Base-by-base conservation (phyloP, 2,113 vertebrate genomes). In the Ranitomeya variabilis region DNA sequence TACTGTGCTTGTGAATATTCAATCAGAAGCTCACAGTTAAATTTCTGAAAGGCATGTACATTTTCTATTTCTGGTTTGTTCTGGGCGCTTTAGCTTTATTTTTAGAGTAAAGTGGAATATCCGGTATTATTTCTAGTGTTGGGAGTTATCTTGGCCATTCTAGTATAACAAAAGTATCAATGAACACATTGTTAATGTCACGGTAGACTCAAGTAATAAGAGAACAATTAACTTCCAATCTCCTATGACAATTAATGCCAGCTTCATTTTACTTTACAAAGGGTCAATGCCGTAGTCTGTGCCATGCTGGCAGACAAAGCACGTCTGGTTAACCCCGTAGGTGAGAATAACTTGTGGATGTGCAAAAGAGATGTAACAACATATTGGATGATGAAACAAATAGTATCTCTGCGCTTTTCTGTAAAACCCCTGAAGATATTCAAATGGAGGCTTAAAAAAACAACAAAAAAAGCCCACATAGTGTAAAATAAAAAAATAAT, bases 141-240 rank as follows among this genome's bases (percentile, higher is more conserved):
- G 26, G 16, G 31, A 45, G 18, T 74, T 16, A 74, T 74, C 71
- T 74, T 74, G 14, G 71, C 31, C 1, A 8, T 74, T 45, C 1
- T 45, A 9, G 31, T 45, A 74, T 74, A 74, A 74, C 26, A 67
- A 11, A 67, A 67, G 69, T 73, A 21, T 73, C 69, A 73, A 16
- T 73, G 31, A 73, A 73, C 69, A 74, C 71, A 15, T 74, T 45
- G 71, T 74, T 74, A 74, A 18, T 74, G 31, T 74, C 31, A 74
- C 31, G 45, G 71, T 18, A 74, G 31, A 45, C 31, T 74, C 45
- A 45, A 45, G 71, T 74, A 74, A 45, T 71, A 71, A 13, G 69
- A 71, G 37, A 45, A 54, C 45, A 51, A 54, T 76, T 54, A 78
- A 51, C 45, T 19, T 78, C 54, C 51, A 78, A 54, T 54, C 19